A percentile compares a stretch with the other conserved stretches of the same genome.
Evolutionary conservation across 2,888 invertebrate genomes (phyloP).

Genomic region (Hydrotaea diabolus): DNA sequence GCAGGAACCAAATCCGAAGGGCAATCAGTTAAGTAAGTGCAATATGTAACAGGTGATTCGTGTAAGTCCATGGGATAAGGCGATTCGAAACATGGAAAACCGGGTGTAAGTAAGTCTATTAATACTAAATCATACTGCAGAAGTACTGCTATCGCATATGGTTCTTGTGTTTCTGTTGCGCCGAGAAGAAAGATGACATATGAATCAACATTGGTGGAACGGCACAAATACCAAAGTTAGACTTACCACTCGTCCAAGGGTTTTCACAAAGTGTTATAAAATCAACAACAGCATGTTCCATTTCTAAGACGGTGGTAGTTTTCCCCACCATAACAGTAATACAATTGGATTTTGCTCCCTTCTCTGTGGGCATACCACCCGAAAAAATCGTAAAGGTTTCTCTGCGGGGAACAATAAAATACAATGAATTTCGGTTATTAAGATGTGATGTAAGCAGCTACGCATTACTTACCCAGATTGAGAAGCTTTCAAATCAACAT

Average conservation of each 20-base stretch:
- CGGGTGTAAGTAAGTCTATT: constrained; percentile 96
- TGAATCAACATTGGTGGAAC: neutral
- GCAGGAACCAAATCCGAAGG: constrained; percentile 98
- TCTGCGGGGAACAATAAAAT: constrained; percentile 81
- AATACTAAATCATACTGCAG: constrained; percentile 99
- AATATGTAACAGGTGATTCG: constrained; percentile 98
- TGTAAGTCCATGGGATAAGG: constrained; percentile 99
- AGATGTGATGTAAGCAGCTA: neutral
- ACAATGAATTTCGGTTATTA: neutral
- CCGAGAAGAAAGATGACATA: constrained; percentile 16
- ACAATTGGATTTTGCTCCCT: constrained; percentile 93
- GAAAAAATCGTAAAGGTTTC: constrained; percentile 98
- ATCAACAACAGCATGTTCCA: constrained; percentile 99
- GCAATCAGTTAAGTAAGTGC: constrained; percentile 98
- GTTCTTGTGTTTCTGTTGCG: constrained; percentile 94
- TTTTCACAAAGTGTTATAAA: constrained; percentile 97
- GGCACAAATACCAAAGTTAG: too few species aligned
- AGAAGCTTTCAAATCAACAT: constrained; percentile 98
- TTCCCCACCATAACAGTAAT: constrained; percentile 98
- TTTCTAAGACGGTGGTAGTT: constrained; percentile 98
- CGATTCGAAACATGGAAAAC: constrained; percentile 99
- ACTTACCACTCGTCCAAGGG: constrained; percentile 86
- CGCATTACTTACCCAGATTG: constrained; percentile 74
- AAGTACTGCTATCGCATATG: constrained; percentile 98
- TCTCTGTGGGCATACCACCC: constrained; percentile 96